Percentiles rank a stretch among this genome's conserved stretches.
These are phyloP conservation scores for Acromyrmex echinatior DNA, from an alignment of 1,140 invertebrate genomes.

Conservation along the genomic window DNA sequence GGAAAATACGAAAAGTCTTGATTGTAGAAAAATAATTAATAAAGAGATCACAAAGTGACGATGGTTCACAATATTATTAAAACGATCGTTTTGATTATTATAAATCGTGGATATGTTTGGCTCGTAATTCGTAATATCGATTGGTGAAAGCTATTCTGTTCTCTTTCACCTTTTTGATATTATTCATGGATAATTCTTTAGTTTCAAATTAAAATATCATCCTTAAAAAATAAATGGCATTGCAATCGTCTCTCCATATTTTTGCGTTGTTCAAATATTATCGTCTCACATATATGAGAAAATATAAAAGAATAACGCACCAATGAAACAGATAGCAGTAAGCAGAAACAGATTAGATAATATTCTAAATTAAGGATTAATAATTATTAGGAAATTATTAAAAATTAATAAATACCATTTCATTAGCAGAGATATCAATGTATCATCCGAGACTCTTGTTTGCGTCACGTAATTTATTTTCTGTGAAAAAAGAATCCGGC, in stretches of 20 bases:
- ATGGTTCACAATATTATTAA: neutral
- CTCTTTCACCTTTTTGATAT: neutral
- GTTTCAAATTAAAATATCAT: neutral
- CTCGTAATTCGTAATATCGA: neutral
- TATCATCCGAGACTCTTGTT: neutral
- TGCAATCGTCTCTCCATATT: neutral
- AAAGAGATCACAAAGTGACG: neutral
- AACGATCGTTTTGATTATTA: neutral
- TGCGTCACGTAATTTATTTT: neutral
- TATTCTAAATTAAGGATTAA: neutral
- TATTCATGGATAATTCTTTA: neutral
- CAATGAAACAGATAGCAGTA: neutral
- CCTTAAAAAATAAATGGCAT: neutral
- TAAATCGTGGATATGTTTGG: neutral
- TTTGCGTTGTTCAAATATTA: neutral
- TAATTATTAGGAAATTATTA: neutral
- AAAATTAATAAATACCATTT: conserved; percentile 6
- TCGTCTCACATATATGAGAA: neutral
- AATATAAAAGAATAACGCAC: neutral
- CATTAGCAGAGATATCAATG: neutral
- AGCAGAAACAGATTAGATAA: neutral
- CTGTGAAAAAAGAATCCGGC: neutral
- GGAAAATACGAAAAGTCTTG: neutral
- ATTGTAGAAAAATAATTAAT: neutral
- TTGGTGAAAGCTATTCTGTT: neutral